These are phyloP conservation scores for Lipotes vexillifer DNA, from an alignment of 2,113 vertebrate species.

Conservation along the genomic window DNA sequence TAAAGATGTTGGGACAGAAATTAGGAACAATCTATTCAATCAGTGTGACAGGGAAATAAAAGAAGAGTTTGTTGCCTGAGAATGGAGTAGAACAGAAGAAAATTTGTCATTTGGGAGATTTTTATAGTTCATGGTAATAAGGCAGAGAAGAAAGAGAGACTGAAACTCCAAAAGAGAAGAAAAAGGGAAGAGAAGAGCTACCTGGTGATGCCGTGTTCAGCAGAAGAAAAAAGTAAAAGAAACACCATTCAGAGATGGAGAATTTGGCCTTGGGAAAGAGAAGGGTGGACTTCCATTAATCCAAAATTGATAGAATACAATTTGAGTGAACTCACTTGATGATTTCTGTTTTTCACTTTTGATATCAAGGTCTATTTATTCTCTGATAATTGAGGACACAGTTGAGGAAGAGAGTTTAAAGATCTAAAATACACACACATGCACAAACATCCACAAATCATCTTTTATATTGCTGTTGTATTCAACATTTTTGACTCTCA, in stretches of 20 bases:
- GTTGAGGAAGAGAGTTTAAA: neutral
- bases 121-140: neutral
- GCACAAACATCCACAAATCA: neutral
- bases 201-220: neutral
- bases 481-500: neutral
- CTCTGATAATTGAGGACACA: neutral
- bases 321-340: neutral
- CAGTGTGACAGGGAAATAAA: neutral
- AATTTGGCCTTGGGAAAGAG: neutral
- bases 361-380: neutral
- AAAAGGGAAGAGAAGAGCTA: neutral
- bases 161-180: neutral
- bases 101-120: neutral
- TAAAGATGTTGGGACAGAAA: neutral
- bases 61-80: neutral
- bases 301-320: neutral
- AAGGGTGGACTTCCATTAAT: neutral
- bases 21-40: neutral
- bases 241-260: neutral
- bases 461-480: neutral
- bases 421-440: neutral
- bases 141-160: neutral
- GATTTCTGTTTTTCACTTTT: neutral
- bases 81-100: neutral
- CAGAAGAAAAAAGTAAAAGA: neutral